Conservation (phyloP, 2,888 invertebrate genomes). For the Alloscopus bannaensis region DNA sequence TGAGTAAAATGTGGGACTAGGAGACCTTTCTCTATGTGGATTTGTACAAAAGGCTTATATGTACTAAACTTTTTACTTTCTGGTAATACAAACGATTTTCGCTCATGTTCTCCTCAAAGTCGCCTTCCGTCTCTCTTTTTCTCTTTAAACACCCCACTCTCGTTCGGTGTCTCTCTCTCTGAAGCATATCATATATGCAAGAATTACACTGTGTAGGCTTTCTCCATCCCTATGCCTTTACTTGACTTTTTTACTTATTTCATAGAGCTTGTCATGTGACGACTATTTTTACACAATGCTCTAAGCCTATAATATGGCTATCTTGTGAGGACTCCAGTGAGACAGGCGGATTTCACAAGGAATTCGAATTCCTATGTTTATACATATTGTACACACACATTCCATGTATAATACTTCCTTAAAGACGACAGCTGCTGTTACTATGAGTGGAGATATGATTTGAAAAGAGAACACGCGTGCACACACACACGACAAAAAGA, state of each 20-base stretch:
- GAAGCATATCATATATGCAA: conserved; percentile 20
- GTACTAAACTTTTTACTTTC: conserved; percentile 8
- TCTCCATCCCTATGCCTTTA: no score
- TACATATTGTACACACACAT: background rate
- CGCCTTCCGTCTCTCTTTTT: conserved; percentile 21
- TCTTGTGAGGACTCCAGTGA: conserved; percentile 13
- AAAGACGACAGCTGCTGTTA: conserved; percentile 40
- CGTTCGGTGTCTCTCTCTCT: background rate
- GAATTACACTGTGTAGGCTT: conserved; percentile 13
- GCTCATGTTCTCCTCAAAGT: background rate
- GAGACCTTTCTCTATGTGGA: no score
- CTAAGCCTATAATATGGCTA: conserved; percentile 1
- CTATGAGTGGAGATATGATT: no score
- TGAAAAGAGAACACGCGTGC: no score
- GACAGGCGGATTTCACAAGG: conserved; percentile 34
- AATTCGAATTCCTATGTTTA: conserved; percentile 27
- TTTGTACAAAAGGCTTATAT: background rate
- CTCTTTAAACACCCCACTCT: background rate
- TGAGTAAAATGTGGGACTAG: conserved; percentile 14
- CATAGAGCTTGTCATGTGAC: conserved; percentile 1
- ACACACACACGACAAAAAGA: no score
- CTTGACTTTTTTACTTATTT: background rate
- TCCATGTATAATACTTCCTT: background rate
- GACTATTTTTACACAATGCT: conserved; percentile 4
- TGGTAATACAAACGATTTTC: conserved; percentile 13